Evolutionary conservation across 2,797 vertebrate genomes (phyloP).

Genomic region (Hippopotamyrus pictus): DNA sequence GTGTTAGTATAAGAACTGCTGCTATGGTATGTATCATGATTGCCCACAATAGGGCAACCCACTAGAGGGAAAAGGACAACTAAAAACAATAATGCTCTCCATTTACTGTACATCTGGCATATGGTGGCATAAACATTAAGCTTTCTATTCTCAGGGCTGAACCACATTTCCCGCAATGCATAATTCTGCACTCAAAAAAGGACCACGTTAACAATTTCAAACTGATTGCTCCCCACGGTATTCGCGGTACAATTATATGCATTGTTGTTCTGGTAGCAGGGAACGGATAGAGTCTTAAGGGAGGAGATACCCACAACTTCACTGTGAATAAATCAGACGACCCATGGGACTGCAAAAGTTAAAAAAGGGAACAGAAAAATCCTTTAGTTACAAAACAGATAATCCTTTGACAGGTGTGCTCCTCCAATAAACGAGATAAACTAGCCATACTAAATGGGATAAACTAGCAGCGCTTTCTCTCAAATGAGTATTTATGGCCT

Average conservation of each 20-base stretch:
- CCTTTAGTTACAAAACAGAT: slow-evolving; percentile 16
- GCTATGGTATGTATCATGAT: neutral
- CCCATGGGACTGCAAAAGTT: neutral
- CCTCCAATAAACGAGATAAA: slow-evolving; percentile 2
- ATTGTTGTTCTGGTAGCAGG: neutral
- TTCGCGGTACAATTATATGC: neutral
- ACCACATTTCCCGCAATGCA: neutral
- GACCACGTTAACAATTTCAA: neutral
- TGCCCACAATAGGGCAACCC: neutral
- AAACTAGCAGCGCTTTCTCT: neutral
- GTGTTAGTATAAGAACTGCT: neutral
- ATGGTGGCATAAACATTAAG: neutral
- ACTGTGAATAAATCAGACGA: slow-evolving; percentile 8
- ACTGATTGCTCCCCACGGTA: slow-evolving; percentile 11
- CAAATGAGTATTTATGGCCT: neutral
- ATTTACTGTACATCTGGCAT: neutral
- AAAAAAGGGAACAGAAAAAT: slow-evolving; percentile 7
- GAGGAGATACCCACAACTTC: neutral
- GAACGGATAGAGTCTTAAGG: slow-evolving; percentile 12
- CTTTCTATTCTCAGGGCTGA: neutral
- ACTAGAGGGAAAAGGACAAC: neutral
- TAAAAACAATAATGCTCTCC: neutral
- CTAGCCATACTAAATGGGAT: neutral
- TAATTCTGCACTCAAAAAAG: neutral
- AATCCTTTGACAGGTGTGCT: slow-evolving; percentile 6